Evolutionary conservation across 2,113 vertebrate species (phyloP), one percentile per base, ranked within the genome.

Genomic region (Capra hircus): DNA sequence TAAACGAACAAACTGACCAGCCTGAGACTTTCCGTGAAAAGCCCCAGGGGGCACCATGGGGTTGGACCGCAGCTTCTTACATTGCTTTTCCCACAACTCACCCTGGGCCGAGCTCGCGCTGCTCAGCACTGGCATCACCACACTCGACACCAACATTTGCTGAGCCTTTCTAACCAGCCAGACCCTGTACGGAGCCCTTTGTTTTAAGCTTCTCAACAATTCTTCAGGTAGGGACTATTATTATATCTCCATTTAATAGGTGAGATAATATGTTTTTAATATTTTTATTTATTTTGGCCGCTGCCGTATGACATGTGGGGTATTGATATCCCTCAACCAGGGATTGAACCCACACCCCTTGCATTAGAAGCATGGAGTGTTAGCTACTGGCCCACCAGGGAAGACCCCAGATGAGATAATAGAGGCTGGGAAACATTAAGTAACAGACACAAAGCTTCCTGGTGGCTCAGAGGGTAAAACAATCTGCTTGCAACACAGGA

Each of bases 71-170:
- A 5, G 25, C 33, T 77, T 48, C 62, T 45, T 30, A 3, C 16
- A 0, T 17, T 78, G 33, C 33, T 74, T 82, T 83, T 17, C 67
- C 45, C 52, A 62, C 67, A 94, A n/a, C 52, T 30, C 19, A 1
- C 7, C 33, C 25, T 14, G 33, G 12, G 23, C 84, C 30, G 27
- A 74, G 17, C 28, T 43, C 6, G 0, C 1, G 19, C 43, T 16
- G 9, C 12, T 28, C 11, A 1, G 13, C 6, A 7, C 17, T 43
- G 1, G 7, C 48, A 27, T 33, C 59, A 15, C 7, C 52, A 11
- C 36, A 16, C 7, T 23, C 9, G 9, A 2, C 50, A 53, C 19
- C 15, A 6, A 3, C 7, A 40, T 43, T 67, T 40, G 0, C n/a
- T 48, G 91, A 78, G 78, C 77, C 57, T 43, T 74, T 21, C 28